Percentiles rank a stretch among this genome's conserved stretches.
phyloP scores from a whole-genome alignment of 2,113 vertebrate species.

The Cisticola juncidis region DNA sequence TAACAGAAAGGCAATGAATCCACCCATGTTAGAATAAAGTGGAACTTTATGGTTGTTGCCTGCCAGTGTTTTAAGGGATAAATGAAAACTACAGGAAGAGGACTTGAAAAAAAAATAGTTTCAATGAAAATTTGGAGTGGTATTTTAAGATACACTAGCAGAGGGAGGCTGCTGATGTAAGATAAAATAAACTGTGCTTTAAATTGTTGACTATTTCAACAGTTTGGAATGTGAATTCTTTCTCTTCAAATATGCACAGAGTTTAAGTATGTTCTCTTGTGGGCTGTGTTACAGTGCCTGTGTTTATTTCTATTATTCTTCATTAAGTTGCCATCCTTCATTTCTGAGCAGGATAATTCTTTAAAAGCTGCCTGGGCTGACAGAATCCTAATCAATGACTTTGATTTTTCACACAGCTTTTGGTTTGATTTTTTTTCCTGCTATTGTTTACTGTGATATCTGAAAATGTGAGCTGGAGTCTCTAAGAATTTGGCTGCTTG shows the following conservation, averaged over 20 bases:
- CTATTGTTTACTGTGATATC: background rate
- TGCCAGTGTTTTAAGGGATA: background rate
- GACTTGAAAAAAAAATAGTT: background rate
- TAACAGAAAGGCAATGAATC: background rate
- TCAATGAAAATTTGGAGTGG: background rate
- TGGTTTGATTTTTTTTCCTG: background rate
- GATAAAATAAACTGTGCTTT: slow-evolving; percentile 21
- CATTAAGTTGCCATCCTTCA: background rate
- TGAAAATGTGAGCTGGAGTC: background rate
- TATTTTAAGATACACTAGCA: background rate
- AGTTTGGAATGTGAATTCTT: slow-evolving; percentile 37
- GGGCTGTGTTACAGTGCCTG: background rate
- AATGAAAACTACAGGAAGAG: background rate
- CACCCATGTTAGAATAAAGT: background rate
- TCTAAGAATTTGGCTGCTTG: background rate
- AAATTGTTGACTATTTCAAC: slow-evolving; percentile 13
- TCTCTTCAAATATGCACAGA: background rate
- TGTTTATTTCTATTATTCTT: background rate
- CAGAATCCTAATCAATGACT: background rate
- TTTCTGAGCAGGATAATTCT: background rate
- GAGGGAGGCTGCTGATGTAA: background rate
- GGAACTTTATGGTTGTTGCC: background rate
- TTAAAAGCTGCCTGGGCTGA: background rate
- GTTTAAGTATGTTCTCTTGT: background rate
- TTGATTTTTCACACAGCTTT: background rate